Percentiles rank a stretch among this genome's conserved stretches.
These are phyloP conservation scores for Mythimna loreyi DNA, from an alignment of 2,888 invertebrate genomes.

Conservation along the genomic window DNA sequence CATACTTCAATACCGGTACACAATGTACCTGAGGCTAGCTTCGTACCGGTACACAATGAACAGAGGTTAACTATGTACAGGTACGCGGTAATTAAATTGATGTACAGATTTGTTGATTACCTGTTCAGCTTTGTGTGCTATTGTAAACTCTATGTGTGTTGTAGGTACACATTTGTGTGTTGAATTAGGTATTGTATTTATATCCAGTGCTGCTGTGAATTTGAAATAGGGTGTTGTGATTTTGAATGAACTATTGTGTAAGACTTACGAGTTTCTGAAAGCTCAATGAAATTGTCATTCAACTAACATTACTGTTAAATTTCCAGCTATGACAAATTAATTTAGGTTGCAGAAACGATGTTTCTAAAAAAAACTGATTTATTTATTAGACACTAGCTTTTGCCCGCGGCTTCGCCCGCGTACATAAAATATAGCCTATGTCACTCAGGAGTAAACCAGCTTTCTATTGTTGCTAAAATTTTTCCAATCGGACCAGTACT, in stretches of 20 bases:
- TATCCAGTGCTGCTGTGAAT: conserved; percentile 2
- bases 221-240: not conserved
- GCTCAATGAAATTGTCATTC: too few relatives aligned
- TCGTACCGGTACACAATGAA: not conserved
- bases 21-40: conserved; percentile 1
- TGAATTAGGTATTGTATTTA: conserved; percentile 2
- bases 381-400: too few relatives aligned
- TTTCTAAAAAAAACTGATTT: too few relatives aligned
- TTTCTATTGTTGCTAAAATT: too few relatives aligned
- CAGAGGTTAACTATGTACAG: not conserved
- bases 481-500: too few relatives aligned
- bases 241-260: not conserved
- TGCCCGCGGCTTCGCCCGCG: too few relatives aligned
- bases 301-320: too few relatives aligned
- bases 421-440: too few relatives aligned
- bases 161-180: not conserved
- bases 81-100: conserved; percentile 47
- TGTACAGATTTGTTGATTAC: conserved; percentile 17
- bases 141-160: not conserved
- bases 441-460: too few relatives aligned
- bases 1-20: conserved; percentile 4
- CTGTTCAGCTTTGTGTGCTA: not conserved
- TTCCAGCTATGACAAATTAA: too few relatives aligned
- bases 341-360: too few relatives aligned
- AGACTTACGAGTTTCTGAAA: too few relatives aligned